These are phyloP conservation scores for Marisa cornuarietis DNA, from an alignment of 1,140 invertebrate species.

Conservation along the genomic window DNA sequence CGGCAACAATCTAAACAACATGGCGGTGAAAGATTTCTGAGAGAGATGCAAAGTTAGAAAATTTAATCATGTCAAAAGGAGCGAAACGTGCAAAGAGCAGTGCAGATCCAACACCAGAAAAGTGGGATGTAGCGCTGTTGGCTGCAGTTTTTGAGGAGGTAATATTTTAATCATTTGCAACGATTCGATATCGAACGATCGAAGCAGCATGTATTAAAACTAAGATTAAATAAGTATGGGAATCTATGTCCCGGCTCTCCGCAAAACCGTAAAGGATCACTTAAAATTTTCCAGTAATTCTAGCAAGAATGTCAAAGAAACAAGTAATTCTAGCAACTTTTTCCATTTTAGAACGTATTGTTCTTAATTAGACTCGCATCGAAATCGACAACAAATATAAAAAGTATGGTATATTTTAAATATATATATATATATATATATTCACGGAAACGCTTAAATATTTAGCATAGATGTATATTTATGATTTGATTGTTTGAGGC, in stretches of 20 bases:
- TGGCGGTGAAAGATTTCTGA: conserved; percentile 28
- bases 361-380: no score
- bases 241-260: background rate
- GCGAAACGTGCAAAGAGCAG: conserved; percentile 57
- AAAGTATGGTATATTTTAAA: no score
- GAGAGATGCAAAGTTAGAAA: conserved; percentile 4
- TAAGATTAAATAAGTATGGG: background rate
- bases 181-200: background rate
- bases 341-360: no score
- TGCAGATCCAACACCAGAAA: conserved; percentile 38
- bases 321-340: background rate
- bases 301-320: background rate
- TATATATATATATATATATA: no score
- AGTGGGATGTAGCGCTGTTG: conserved; percentile 54
- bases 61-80: conserved; percentile 54
- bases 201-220: background rate
- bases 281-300: background rate
- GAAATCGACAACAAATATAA: no score
- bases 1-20: conserved; percentile 48
- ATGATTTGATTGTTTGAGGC: no score
- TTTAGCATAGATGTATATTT: no score
- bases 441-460: no score
- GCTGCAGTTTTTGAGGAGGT: conserved; percentile 56
- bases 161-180: background rate
- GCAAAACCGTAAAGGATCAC: background rate